phyloP scores from a whole-genome alignment of 2,888 invertebrate species.

The Drosophila hamatofila region DNA sequence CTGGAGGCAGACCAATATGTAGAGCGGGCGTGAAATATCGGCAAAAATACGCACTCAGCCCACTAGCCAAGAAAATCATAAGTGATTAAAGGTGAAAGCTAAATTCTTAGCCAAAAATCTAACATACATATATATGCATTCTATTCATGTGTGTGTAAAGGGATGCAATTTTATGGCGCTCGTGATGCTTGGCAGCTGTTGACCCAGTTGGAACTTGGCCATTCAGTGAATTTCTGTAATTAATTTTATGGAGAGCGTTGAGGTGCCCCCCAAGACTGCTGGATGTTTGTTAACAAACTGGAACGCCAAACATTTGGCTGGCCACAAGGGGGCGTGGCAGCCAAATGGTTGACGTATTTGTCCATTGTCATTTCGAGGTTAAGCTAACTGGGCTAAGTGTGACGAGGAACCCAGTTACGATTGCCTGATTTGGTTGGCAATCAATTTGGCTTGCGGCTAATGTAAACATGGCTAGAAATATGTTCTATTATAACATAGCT shows the following conservation, averaged over 20 bases:
- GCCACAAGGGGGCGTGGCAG: constrained; percentile 48
- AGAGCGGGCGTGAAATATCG: not conserved
- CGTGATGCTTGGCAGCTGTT: constrained; percentile 56
- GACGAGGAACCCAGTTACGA: constrained; percentile 33
- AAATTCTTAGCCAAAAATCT: not conserved
- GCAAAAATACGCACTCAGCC: not conserved
- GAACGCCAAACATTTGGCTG: constrained; percentile 22
- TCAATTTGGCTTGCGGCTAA: constrained; percentile 48
- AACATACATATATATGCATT: constrained; percentile 1
- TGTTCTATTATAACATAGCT: constrained; percentile 44
- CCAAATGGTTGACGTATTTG: constrained; percentile 42
- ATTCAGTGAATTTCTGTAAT: constrained; percentile 80
- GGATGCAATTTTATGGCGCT: constrained; percentile 39
- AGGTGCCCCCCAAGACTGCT: constrained; percentile 48
- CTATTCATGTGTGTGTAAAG: not conserved
- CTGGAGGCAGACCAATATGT: not conserved
- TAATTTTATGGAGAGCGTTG: constrained; percentile 67
- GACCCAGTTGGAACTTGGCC: constrained; percentile 82
- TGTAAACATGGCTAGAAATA: constrained; percentile 29
- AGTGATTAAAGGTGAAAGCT: constrained; percentile 1
- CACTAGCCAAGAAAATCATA: not conserved
- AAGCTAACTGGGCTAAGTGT: constrained; percentile 70
- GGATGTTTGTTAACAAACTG: constrained; percentile 44
- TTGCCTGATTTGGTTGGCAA: constrained; percentile 25
- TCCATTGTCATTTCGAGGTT: constrained; percentile 68